Conservation (phyloP, 2,113 vertebrate genomes). For the Cyphomyrus plagiostoma region DNA sequence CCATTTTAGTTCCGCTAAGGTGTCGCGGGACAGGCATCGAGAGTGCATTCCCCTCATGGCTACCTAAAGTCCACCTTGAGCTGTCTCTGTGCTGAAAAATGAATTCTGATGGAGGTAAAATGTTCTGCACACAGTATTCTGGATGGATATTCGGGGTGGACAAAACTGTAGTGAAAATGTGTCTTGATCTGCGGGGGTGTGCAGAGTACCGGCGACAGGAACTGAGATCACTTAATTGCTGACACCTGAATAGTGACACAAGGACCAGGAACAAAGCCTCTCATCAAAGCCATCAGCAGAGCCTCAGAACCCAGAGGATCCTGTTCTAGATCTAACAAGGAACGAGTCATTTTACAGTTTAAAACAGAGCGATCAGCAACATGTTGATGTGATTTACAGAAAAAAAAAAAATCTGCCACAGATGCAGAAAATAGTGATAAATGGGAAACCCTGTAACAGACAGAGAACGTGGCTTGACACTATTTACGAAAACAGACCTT, state of each 20-base stretch:
- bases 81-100: background rate
- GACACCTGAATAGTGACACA: background rate
- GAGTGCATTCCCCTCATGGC: background rate
- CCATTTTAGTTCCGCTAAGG: background rate
- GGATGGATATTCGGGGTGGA: background rate
- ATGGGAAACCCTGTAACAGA: background rate
- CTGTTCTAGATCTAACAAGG: background rate
- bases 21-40: background rate
- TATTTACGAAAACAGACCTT: background rate
- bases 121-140: background rate
- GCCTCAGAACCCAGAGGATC: background rate
- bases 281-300: background rate
- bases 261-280: background rate
- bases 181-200: background rate
- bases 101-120: background rate
- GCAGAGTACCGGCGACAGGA: background rate
- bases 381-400: background rate
- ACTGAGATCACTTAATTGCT: background rate
- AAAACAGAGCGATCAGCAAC: background rate
- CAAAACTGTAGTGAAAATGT: background rate
- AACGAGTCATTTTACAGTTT: background rate
- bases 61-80: background rate
- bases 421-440: background rate
- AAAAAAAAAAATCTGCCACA: background rate
- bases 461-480: background rate